Percentiles rank a stretch among this genome's conserved stretches.
phyloP scores from a whole-genome alignment of 2,113 vertebrate species.

The Melozone crissalis region DNA sequence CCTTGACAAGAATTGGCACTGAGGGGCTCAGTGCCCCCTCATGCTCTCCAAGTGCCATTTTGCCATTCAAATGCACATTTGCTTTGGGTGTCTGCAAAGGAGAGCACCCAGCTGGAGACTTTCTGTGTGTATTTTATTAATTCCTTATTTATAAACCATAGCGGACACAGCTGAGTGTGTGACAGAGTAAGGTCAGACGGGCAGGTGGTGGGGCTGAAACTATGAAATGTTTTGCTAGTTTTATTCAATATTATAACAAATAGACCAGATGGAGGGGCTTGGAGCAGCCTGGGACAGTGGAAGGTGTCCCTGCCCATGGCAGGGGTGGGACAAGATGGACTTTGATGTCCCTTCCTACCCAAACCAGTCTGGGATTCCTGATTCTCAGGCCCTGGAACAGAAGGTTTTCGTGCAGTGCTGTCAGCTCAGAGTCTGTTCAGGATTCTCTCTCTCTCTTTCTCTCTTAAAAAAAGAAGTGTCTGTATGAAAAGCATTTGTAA shows the following conservation, averaged over 20 bases:
- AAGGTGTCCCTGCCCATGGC: background rate
- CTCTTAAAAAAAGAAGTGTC: background rate
- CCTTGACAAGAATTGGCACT: background rate
- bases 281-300: background rate
- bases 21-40: background rate
- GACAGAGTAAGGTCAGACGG: background rate
- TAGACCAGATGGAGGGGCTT: background rate
- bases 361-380: background rate
- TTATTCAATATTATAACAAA: background rate
- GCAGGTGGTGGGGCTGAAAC: background rate
- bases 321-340: background rate
- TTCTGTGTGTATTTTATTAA: background rate
- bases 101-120: background rate
- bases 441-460: background rate
- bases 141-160: background rate
- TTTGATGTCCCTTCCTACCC: background rate
- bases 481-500: constrained; percentile 39
- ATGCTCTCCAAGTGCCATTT: background rate
- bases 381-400: background rate
- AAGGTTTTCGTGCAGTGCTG: background rate
- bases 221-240: background rate
- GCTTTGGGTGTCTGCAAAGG: background rate
- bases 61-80: background rate
- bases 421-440: background rate
- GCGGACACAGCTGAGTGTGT: background rate